phyloP scores from a whole-genome alignment of 2,113 vertebrate genomes.

The Nipponia nippon region DNA sequence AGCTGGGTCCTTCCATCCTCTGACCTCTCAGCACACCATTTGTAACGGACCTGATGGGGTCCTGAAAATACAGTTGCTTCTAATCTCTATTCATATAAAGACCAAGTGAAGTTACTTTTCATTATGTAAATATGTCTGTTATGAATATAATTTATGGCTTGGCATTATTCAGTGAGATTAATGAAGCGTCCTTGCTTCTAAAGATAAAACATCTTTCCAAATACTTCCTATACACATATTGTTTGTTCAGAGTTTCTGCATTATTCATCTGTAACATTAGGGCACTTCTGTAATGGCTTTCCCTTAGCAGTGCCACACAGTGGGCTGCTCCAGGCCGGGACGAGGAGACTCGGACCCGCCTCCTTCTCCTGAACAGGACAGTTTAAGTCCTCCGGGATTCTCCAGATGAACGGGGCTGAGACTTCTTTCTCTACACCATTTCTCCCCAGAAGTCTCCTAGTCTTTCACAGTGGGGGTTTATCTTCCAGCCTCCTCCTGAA shows the following conservation, averaged over 20 bases:
- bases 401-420: neutral
- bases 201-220: constrained; percentile 20
- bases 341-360: neutral
- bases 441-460: neutral
- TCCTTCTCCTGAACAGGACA: neutral
- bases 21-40: neutral
- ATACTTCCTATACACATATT: neutral
- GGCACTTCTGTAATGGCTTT: neutral
- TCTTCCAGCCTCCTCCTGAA: neutral
- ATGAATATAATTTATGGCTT: constrained; percentile 2
- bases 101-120: constrained; percentile 2
- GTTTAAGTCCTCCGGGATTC: neutral
- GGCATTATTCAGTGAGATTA: constrained; percentile 5
- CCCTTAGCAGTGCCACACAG: neutral
- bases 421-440: neutral
- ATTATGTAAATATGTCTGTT: neutral
- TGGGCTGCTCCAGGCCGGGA: neutral
- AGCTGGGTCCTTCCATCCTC: neutral
- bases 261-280: neutral
- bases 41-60: neutral
- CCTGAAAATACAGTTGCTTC: neutral
- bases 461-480: neutral
- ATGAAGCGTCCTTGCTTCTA: constrained; percentile 9
- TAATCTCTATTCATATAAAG: neutral
- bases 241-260: neutral